These are phyloP conservation scores for Melanerpes aurifrons DNA, from an alignment of 2,113 vertebrate species.

Conservation along the genomic window DNA sequence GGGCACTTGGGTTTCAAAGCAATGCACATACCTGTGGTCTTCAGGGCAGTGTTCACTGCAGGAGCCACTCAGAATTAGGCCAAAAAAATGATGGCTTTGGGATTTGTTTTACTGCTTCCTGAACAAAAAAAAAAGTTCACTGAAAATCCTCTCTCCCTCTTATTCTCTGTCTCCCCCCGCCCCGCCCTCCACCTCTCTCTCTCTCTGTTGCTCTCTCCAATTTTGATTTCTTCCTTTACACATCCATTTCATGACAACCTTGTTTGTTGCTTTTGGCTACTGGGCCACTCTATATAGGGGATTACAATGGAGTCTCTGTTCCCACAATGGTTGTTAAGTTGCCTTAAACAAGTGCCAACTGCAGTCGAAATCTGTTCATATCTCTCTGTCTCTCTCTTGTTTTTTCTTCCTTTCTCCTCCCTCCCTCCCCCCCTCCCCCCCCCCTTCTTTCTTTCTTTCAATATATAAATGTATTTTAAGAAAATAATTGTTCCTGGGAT, in stretches of 20 bases:
- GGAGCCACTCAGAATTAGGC: neutral
- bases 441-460: neutral
- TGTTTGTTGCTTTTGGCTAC: conserved; percentile 65
- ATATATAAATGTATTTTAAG: neutral
- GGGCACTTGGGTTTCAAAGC: neutral
- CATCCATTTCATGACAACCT: conserved; percentile 52
- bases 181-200: neutral
- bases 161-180: neutral
- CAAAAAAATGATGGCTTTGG: neutral
- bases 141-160: neutral
- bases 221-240: conserved; percentile 49
- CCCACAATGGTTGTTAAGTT: neutral
- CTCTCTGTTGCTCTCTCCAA: neutral
- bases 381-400: neutral
- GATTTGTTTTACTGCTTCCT: neutral
- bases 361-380: conserved; percentile 27
- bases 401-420: neutral
- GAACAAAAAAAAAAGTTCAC: conserved; percentile 10
- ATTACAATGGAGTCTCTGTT: conserved; percentile 54
- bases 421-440: too few species aligned
- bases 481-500: conserved; percentile 43
- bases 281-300: neutral
- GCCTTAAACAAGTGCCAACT: conserved; percentile 26
- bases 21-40: neutral
- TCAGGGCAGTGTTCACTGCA: neutral